These are phyloP conservation scores for Mastomys natalensis DNA, from an alignment of 2,113 vertebrate genomes.

Conservation along the genomic window DNA sequence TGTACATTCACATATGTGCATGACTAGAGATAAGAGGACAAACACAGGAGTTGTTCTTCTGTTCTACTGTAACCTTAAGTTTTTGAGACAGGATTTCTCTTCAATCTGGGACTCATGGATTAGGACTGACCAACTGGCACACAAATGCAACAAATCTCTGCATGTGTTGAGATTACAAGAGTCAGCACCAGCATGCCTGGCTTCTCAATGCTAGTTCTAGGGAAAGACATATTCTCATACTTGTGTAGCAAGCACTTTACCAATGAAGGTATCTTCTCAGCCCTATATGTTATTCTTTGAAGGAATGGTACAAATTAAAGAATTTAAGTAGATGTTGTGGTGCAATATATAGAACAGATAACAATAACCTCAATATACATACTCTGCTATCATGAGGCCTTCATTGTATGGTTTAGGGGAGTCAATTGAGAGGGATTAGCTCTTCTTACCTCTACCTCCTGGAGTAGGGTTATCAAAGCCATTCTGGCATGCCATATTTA, in stretches of 20 bases:
- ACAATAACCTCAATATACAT: not conserved
- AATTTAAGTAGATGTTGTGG: not conserved
- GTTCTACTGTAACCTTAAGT: not conserved
- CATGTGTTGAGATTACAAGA: not conserved
- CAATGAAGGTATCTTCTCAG: not conserved
- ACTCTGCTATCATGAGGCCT: not conserved
- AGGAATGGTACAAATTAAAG: not conserved
- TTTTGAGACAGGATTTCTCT: not conserved
- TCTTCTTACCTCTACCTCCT: not conserved
- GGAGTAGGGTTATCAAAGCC: not conserved
- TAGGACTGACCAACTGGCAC: not conserved
- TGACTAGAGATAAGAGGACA: too few species aligned
- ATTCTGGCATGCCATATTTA: not conserved
- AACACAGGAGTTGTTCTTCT: too few species aligned
- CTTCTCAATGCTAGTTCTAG: not conserved
- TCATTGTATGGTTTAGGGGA: not conserved
- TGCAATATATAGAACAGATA: not conserved
- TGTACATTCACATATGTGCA: not conserved
- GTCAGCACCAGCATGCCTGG: not conserved
- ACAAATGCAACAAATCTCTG: not conserved
- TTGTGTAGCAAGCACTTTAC: not conserved
- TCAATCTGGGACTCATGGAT: not conserved
- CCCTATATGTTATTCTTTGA: not conserved
- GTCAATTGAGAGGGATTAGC: not conserved
- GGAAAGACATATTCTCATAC: not conserved